Evolutionary conservation across 2,797 vertebrate species (phyloP).

Genomic region (Arrhamphus sclerolepis): DNA sequence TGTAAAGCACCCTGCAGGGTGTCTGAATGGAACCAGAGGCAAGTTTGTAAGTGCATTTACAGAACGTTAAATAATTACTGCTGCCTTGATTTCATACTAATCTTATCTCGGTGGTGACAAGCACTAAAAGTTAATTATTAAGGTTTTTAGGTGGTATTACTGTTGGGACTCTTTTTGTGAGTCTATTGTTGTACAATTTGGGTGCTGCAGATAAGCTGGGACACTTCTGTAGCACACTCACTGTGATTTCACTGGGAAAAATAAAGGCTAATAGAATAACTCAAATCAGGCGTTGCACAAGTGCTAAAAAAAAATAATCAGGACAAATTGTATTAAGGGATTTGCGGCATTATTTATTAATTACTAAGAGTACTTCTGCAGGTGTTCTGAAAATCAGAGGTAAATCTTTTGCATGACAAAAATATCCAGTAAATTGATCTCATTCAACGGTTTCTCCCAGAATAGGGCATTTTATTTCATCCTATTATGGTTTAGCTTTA

Average conservation of each 20-base stretch:
- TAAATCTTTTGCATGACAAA: conserved; percentile 35
- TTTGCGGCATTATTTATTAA: conserved; percentile 10
- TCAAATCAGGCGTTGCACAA: not conserved
- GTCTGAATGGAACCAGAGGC: conserved; percentile 13
- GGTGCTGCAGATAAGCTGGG: not conserved
- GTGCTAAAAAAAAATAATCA: conserved; percentile 14
- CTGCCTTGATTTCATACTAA: conserved; percentile 20
- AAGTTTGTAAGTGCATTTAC: conserved; percentile 7
- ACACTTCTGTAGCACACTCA: conserved; percentile 7
- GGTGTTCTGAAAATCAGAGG: conserved; percentile 45
- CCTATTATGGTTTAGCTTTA: too few species aligned
- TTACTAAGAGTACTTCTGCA: conserved; percentile 20
- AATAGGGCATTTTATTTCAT: conserved; percentile 1
- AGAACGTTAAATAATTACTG: conserved; percentile 11
- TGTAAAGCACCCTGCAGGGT: not conserved
- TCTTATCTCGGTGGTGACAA: conserved; percentile 12
- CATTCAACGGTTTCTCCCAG: conserved; percentile 32
- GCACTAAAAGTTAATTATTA: conserved; percentile 4
- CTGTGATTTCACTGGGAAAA: not conserved
- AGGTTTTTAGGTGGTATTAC: not conserved
- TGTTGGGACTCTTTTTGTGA: not conserved
- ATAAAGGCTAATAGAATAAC: conserved; percentile 1
- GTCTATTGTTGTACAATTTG: not conserved
- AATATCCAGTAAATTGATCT: conserved; percentile 39
- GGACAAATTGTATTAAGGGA: conserved; percentile 6